Conservation (phyloP, 2,797 vertebrate genomes). For the Cynodonichthys magdalenae region DNA sequence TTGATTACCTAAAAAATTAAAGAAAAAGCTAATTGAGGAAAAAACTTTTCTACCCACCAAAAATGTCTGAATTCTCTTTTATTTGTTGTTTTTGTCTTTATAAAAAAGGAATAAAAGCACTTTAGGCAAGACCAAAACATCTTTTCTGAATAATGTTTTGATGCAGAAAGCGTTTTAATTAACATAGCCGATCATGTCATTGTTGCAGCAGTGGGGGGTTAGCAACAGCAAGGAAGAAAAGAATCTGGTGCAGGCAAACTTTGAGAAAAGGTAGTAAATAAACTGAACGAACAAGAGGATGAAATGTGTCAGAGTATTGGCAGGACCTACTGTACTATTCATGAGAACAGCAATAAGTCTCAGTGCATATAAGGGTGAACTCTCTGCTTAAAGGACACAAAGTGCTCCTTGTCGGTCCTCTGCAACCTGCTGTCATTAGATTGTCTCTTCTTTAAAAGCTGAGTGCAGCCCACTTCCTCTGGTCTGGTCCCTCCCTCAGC, state of each 20-base stretch:
- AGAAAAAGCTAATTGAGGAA: too few relatives aligned
- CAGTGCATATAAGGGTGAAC: conserved; percentile 53
- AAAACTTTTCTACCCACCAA: too few relatives aligned
- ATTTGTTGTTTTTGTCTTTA: too few relatives aligned
- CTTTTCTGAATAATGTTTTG: too few relatives aligned
- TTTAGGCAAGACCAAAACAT: too few relatives aligned
- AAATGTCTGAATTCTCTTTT: too few relatives aligned
- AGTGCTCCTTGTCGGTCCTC: conserved; percentile 53
- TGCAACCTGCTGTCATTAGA: conserved; percentile 62
- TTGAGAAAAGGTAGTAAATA: conserved; percentile 12
- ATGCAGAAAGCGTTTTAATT: neutral
- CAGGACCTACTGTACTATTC: conserved; percentile 46
- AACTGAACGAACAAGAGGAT: conserved; percentile 17
- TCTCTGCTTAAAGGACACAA: conserved; percentile 65
- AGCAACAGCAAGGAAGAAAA: conserved; percentile 3
- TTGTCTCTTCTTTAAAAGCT: conserved; percentile 71
- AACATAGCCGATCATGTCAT: neutral
- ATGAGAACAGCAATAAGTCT: conserved; percentile 58
- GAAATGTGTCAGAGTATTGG: conserved; percentile 21
- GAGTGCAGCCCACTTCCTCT: conserved; percentile 55
- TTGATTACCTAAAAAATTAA: too few relatives aligned
- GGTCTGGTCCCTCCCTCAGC: conserved; percentile 52
- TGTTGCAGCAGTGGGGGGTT: conserved; percentile 9
- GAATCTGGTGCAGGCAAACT: conserved; percentile 13
- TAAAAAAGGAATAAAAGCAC: too few relatives aligned